These are phyloP conservation scores for Morone chrysops DNA, from an alignment of 2,113 vertebrate genomes.

Conservation along the genomic window DNA sequence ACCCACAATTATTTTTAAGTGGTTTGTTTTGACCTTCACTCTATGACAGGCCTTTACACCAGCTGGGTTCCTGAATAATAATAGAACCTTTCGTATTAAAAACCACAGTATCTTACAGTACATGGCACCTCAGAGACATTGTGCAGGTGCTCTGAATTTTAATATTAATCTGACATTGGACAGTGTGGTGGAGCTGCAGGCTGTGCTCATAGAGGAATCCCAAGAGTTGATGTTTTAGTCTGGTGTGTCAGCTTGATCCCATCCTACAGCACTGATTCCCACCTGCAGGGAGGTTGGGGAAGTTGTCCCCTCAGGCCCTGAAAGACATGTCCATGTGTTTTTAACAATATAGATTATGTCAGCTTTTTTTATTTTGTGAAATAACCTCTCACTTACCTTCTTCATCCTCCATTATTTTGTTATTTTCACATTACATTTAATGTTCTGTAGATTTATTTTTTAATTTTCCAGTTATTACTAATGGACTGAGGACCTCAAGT, in stretches of 20 bases:
- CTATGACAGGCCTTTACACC: background rate
- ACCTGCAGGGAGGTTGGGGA: background rate
- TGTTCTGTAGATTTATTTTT: background rate
- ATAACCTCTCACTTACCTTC: background rate
- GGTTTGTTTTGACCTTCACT: slow-evolving; percentile 9
- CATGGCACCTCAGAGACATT: slow-evolving; percentile 1
- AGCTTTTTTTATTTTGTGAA: background rate
- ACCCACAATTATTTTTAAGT: background rate
- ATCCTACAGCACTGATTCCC: background rate
- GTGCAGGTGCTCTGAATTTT: slow-evolving; percentile 19
- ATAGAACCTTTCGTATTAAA: background rate
- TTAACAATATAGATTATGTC: background rate
- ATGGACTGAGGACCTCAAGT: slow-evolving; percentile 67
- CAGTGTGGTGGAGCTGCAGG: slow-evolving; percentile 6
- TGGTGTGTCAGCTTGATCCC: slow-evolving; percentile 8
- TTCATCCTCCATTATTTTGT: background rate
- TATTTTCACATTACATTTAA: background rate
- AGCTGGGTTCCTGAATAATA: background rate
- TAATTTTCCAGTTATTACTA: background rate
- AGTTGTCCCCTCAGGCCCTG: background rate
- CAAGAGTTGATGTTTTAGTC: slow-evolving; percentile 13
- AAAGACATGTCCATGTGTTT: background rate
- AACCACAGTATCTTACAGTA: background rate
- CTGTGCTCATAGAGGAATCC: background rate
- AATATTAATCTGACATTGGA: background rate